phyloP scores from a whole-genome alignment of 2,113 vertebrate species.

The Leiothrix lutea region DNA sequence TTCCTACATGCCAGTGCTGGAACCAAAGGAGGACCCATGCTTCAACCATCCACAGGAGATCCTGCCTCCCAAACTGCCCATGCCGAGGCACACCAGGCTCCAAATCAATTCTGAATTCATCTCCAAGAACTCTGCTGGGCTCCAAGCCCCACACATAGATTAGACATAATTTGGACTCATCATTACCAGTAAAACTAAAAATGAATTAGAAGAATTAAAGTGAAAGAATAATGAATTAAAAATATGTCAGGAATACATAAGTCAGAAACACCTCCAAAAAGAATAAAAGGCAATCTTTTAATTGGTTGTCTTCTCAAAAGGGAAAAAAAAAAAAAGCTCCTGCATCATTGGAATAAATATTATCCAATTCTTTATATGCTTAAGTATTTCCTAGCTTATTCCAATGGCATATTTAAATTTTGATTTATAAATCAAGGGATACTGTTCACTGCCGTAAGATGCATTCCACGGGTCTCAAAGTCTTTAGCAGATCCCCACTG shows the following conservation, averaged over 20 bases:
- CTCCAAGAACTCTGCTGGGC: neutral
- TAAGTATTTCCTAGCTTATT: neutral
- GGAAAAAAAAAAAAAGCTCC: neutral
- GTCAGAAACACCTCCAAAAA: neutral
- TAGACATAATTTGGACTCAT: neutral
- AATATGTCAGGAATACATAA: neutral
- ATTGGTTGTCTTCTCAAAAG: neutral
- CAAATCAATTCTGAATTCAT: neutral
- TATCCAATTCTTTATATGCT: neutral
- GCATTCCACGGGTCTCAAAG: conserved; percentile 4
- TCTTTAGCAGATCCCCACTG: neutral
- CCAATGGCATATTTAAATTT: neutral
- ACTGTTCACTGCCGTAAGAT: neutral
- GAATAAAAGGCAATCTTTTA: neutral
- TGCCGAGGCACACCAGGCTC: neutral
- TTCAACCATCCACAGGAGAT: neutral
- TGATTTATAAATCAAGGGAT: conserved; percentile 11
- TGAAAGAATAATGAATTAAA: neutral
- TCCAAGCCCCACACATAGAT: neutral
- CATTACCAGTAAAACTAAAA: neutral
- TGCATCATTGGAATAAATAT: neutral
- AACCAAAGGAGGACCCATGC: neutral
- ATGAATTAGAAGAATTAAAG: neutral
- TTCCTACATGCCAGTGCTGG: neutral
- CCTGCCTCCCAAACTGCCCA: neutral